A percentile compares a stretch with the other conserved stretches of the same genome.
Conservation (phyloP, 2,888 invertebrate species). For the Homarus gammarus region DNA sequence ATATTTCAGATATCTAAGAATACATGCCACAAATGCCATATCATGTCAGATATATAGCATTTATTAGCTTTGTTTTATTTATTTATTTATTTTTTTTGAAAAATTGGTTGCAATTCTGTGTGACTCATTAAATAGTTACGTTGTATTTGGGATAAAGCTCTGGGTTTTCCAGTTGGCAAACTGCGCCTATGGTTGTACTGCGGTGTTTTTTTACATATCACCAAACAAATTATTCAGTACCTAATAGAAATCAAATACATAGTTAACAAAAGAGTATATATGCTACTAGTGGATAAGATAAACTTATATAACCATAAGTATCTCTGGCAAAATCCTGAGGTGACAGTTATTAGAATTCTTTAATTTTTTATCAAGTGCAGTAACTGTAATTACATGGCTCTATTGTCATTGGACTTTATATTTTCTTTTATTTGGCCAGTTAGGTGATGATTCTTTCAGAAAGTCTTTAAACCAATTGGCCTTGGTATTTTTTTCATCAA, state of each 20-base stretch:
- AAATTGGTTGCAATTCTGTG: constrained; percentile 30
- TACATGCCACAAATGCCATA: constrained; percentile 58
- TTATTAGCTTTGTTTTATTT: constrained; percentile 31
- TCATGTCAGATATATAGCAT: constrained; percentile 47
- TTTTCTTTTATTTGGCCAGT: too few species aligned
- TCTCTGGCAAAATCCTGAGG: constrained; percentile 31
- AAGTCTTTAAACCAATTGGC: background rate
- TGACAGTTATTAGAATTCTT: background rate
- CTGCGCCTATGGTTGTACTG: constrained; percentile 38
- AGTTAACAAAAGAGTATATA: constrained; percentile 36
- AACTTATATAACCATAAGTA: constrained; percentile 17
- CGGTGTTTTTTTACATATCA: constrained; percentile 56
- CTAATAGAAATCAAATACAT: constrained; percentile 26
- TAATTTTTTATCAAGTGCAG: background rate
- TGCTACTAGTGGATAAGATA: constrained; percentile 42
- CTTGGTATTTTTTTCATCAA: background rate
- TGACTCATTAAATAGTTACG: background rate
- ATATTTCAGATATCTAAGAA: constrained; percentile 50
- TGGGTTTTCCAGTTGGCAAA: constrained; percentile 37
- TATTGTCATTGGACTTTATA: too few species aligned
- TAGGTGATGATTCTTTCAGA: too few species aligned
- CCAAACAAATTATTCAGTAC: constrained; percentile 23
- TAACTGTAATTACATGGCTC: too few species aligned
- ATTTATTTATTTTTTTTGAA: constrained; percentile 19
- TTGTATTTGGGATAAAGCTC: constrained; percentile 37